Base-by-base conservation (phyloP, 1,140 invertebrate species). In the Drosophila willistoni region DNA sequence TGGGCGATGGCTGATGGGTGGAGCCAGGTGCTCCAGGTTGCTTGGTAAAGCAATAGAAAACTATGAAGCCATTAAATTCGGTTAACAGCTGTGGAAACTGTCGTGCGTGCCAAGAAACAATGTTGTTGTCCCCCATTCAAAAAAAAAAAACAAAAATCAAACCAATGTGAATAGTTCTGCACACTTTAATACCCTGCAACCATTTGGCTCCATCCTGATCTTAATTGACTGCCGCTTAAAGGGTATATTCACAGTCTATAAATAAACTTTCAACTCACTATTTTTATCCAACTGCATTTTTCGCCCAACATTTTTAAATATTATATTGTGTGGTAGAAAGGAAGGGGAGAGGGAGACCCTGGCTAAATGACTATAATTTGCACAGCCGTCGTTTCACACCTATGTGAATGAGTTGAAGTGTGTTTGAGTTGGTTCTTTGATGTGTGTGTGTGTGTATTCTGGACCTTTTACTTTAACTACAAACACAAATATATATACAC, bases 321-420 rank as follows among this genome's bases (percentile, higher is more conserved):
- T 71, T 65, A 66, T 62, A 25, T 34, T 44, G 57, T 51, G 44
- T 33, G 39, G 13, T 41, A 22, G 19, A 42, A 12, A 19, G 63
- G 51, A 25, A 42, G n/a, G 2, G 13, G 29, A 5, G 41, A 14
- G 47, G 77, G 66, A 78, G 59, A 57, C 62, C 66, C 39, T 22
- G 61, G 14, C 54, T 13, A 78, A 79, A 79, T 79, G 74, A 79
- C 76, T 73, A 76, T 73, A 79, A 79, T 79, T 79, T 79, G 76
- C 68, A 78, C 67, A 73, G 75, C 75, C 57, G 54, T 64, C 71
- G 68, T 72, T 78, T 73, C 72, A 68, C 76, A 79, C 75, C 68
- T 78, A 76, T 63, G 71, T 19, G 66, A 77, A 51, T 51, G 56
- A 59, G 56, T 36, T 17, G 56, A 59, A 36, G 56, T 51, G 44